These are phyloP conservation scores for Hipparchia semele DNA, from an alignment of 2,888 invertebrate genomes.

Conservation along the genomic window DNA sequence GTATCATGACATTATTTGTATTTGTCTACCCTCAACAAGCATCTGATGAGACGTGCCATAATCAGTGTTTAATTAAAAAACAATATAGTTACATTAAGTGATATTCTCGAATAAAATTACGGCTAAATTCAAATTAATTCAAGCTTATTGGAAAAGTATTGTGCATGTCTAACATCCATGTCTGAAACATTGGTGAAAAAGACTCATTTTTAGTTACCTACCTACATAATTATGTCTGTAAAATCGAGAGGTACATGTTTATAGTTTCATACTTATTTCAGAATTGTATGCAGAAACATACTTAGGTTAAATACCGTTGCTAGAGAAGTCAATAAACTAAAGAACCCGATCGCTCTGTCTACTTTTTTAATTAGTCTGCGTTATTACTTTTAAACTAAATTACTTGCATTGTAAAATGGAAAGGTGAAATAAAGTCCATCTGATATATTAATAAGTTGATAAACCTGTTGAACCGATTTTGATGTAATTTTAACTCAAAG, in stretches of 20 bases:
- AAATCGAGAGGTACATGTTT: not conserved
- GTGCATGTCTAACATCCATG: not conserved
- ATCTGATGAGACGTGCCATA: slow-evolving; percentile 81
- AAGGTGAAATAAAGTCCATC: too few species aligned
- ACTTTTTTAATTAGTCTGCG: too few species aligned
- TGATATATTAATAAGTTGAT: too few species aligned
- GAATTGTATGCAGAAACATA: too few species aligned
- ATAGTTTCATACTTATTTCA: too few species aligned
- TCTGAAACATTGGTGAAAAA: slow-evolving; percentile 1
- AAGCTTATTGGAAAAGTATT: slow-evolving; percentile 3
- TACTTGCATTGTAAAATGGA: too few species aligned
- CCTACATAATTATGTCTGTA: not conserved
- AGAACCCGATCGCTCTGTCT: too few species aligned
- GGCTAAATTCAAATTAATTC: slow-evolving; percentile 34
- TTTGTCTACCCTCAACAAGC: slow-evolving; percentile 45
- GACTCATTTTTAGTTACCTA: not conserved
- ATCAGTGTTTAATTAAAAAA: slow-evolving; percentile 58
- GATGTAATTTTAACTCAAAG: too few species aligned
- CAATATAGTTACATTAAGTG: slow-evolving; percentile 47
- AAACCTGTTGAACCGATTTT: too few species aligned
- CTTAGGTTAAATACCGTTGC: too few species aligned
- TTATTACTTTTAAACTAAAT: too few species aligned
- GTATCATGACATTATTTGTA: slow-evolving; percentile 62
- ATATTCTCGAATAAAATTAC: slow-evolving; percentile 62
- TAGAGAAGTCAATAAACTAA: too few species aligned